Percentiles rank a stretch among this genome's conserved stretches.
phyloP scores from a whole-genome alignment of 2,797 vertebrate genomes.

The Adelosebastes latens region DNA sequence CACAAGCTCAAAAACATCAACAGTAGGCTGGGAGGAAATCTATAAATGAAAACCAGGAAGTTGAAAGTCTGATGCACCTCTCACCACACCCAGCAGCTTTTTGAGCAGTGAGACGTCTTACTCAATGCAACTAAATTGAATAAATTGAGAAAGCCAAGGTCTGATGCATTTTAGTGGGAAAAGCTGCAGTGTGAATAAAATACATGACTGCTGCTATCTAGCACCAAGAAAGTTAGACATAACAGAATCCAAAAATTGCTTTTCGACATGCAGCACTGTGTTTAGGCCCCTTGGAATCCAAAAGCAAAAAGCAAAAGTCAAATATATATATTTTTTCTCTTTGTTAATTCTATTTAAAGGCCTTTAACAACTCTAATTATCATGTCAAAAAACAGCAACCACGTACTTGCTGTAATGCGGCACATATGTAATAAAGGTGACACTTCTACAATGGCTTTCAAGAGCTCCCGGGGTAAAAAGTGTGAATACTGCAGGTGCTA shows the following conservation, averaged over 20 bases:
- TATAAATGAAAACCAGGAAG: not conserved
- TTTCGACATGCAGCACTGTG: not conserved
- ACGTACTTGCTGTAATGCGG: not conserved
- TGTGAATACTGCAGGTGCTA: not conserved
- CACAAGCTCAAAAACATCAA: not conserved
- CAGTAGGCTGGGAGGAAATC: not conserved
- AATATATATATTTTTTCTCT: not conserved
- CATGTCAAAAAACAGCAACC: not conserved
- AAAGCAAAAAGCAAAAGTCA: not conserved
- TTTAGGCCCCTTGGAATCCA: not conserved
- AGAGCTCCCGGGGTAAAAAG: not conserved
- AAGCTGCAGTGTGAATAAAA: not conserved
- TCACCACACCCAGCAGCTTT: not conserved
- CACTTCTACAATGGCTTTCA: not conserved
- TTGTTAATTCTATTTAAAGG: not conserved
- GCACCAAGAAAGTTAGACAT: not conserved
- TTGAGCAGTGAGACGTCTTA: not conserved
- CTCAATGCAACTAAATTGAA: not conserved
- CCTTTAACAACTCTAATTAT: conserved; percentile 18
- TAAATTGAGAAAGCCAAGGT: not conserved
- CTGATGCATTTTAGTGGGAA: not conserved
- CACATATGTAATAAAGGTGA: not conserved
- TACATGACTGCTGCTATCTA: not conserved
- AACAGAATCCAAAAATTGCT: not conserved
- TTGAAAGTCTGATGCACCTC: not conserved